Conservation (phyloP, 2,113 vertebrate species). For the Brachionichthys hirsutus region DNA sequence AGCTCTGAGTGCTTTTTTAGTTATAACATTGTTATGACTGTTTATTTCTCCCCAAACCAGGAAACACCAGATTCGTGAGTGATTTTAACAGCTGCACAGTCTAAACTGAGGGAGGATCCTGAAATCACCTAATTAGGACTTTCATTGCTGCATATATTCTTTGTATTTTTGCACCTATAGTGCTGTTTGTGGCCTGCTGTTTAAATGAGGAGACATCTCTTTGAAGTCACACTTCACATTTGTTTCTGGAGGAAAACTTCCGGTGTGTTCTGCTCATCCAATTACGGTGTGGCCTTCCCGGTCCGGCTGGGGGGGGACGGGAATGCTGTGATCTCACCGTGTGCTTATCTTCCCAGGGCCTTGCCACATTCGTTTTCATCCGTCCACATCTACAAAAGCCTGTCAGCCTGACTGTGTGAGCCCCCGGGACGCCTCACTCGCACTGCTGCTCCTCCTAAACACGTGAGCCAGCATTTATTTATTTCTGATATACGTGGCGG, state of each 20-base stretch:
- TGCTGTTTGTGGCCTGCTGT: slow-evolving; percentile 22
- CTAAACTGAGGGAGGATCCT: too few species aligned
- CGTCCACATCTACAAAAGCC: slow-evolving; percentile 13
- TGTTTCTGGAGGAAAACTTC: slow-evolving; percentile 6
- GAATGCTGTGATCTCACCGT: slow-evolving; percentile 40
- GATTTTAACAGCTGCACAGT: too few species aligned
- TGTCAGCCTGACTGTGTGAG: slow-evolving; percentile 33
- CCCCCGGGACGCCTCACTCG: slow-evolving; percentile 19
- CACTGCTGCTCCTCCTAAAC: slow-evolving; percentile 30
- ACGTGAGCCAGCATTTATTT: slow-evolving; percentile 35
- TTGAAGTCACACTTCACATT: slow-evolving; percentile 42
- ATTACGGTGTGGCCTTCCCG: slow-evolving; percentile 30
- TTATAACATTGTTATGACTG: too few species aligned
- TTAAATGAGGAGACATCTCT: slow-evolving; percentile 38
- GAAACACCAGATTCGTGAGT: too few species aligned
- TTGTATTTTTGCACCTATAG: too few species aligned
- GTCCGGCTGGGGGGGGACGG: slow-evolving; percentile 12
- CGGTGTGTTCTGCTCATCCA: slow-evolving; percentile 29
- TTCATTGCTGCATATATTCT: too few species aligned
- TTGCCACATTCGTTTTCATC: slow-evolving; percentile 24
- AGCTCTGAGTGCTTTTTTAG: too few species aligned
- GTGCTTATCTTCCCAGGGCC: slow-evolving; percentile 18
- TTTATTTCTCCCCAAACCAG: too few species aligned
- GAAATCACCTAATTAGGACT: too few species aligned
- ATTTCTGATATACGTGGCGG: slow-evolving; percentile 22